Base-by-base conservation (phyloP, 1,140 invertebrate genomes). In the Mycetomoellerius zeteki region DNA sequence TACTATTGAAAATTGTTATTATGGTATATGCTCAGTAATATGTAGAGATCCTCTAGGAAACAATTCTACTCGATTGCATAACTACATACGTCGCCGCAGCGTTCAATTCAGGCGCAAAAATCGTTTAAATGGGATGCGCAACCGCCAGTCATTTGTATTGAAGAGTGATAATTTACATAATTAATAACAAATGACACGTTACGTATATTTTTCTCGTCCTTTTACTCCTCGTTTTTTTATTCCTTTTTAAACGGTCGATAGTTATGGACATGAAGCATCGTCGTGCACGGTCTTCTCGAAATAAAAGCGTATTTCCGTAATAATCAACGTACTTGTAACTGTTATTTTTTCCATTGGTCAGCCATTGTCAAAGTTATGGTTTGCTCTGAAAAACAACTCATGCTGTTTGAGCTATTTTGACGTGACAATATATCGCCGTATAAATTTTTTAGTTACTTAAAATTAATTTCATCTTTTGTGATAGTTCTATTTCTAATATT, bases 291-390 rank as follows among this genome's bases (percentile, higher is more conserved):
- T 21, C n/a, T 67, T 43, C 43, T 69, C 56, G n/a, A 50, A 43
- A 33, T 72, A 85, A 71, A 69, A 52, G 50, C 47, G 12, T 77
- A 88, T 54, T 85, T 77, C 21, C 27, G 33, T 52, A 73, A 37
- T 19, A 37, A 19, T 80, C 14, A 4, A 80, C 5, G 24, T 67
- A 69, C n/a, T 37, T 30, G 27, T 67, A 43, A 80, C 3, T 5
- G 19, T 80, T 14, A 80, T 67, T 52, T 30, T 69, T 80, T 52
- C 30, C n/a, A 67, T 24, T 52, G 14, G n/a, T 33, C 60, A 52
- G 27, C 62, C 47, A 69, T 67, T 27, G 43, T 52, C 60, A n/a
- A 65, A 65, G 14, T 27, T 69, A 52, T 54, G 5, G 14, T 80
- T 69, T 80, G n/a, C n/a, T 69, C 43, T 47, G 47, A 37, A 80